A percentile compares a stretch with the other conserved stretches of the same genome.
phyloP scores from a whole-genome alignment of 2,888 invertebrate species.

The Doris montereyensis region DNA sequence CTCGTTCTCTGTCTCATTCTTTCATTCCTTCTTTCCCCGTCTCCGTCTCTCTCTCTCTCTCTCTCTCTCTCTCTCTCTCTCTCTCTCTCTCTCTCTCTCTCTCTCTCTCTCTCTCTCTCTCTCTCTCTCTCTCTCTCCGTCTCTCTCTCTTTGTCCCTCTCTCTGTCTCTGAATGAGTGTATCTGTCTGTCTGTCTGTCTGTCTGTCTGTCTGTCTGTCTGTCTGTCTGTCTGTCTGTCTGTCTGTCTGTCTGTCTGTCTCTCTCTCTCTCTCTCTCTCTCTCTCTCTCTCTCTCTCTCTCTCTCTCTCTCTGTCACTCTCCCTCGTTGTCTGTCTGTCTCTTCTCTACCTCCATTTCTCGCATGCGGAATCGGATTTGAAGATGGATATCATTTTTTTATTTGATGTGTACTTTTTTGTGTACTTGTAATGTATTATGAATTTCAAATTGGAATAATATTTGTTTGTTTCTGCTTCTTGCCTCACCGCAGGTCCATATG shows the following conservation, averaged over 20 bases:
- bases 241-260: slow-evolving; percentile 27
- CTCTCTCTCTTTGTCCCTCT: background rate
- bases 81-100: background rate
- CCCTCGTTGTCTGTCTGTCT: slow-evolving; percentile 1
- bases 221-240: slow-evolving; percentile 26
- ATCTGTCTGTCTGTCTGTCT: slow-evolving; percentile 4
- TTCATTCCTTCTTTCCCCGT: background rate
- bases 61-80: background rate
- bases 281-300: slow-evolving; percentile 26
- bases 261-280: slow-evolving; percentile 17
- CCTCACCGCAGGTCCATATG: too few species aligned
- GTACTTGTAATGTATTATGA: too few species aligned
- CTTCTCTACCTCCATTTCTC: slow-evolving; percentile 3
- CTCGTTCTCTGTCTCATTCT: background rate
- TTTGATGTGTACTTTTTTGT: too few species aligned
- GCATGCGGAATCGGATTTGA: too few species aligned
- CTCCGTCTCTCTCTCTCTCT: background rate
- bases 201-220: slow-evolving; percentile 26
- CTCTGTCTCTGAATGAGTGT: background rate
- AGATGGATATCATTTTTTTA: too few species aligned
- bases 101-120: background rate
- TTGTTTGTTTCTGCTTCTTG: too few species aligned
- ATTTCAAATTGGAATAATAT: too few species aligned
- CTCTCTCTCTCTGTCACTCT: slow-evolving; percentile 11
- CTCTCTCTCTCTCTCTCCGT: background rate